A percentile compares a stretch with the other conserved stretches of the same genome.
These are phyloP conservation scores for Haliclona indistincta DNA, from an alignment of 37 sponge, comb jelly and placozoan genomes.

Conservation along the genomic window DNA sequence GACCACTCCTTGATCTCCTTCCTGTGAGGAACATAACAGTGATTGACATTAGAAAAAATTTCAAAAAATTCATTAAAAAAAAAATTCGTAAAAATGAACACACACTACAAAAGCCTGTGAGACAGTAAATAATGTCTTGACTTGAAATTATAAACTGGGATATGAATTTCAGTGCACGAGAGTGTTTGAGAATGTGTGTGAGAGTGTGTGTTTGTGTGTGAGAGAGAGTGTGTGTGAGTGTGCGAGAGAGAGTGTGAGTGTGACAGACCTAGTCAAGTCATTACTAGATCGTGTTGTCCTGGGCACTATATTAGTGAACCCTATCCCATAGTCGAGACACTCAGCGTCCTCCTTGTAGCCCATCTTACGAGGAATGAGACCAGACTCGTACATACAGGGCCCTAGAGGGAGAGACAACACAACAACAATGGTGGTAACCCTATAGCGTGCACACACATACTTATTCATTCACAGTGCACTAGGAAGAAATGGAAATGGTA, in stretches of 20 bases:
- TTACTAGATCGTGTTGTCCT: constrained; percentile 76
- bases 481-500: constrained; percentile 2
- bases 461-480: neutral
- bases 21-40: too few relatives aligned
- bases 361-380: constrained; percentile 69
- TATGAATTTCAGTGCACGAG: too few relatives aligned
- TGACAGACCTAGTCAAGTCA: constrained; percentile 88
- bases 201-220: too few relatives aligned
- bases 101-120: neutral
- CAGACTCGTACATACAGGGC: constrained; percentile 90
- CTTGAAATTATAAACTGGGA: too few relatives aligned
- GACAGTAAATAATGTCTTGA: too few relatives aligned
- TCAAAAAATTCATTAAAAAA: too few relatives aligned
- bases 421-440: neutral
- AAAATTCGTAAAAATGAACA: too few relatives aligned
- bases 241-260: too few relatives aligned
- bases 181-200: too few relatives aligned
- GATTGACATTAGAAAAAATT: too few relatives aligned
- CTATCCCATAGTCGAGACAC: constrained; percentile 79
- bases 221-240: too few relatives aligned
- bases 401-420: constrained; percentile 34
- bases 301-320: constrained; percentile 93
- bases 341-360: constrained; percentile 79
- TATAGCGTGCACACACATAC: neutral
- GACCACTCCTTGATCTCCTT: constrained; percentile 88